phyloP scores from a whole-genome alignment of 2,113 vertebrate species.

The Alligator mississippiensis region DNA sequence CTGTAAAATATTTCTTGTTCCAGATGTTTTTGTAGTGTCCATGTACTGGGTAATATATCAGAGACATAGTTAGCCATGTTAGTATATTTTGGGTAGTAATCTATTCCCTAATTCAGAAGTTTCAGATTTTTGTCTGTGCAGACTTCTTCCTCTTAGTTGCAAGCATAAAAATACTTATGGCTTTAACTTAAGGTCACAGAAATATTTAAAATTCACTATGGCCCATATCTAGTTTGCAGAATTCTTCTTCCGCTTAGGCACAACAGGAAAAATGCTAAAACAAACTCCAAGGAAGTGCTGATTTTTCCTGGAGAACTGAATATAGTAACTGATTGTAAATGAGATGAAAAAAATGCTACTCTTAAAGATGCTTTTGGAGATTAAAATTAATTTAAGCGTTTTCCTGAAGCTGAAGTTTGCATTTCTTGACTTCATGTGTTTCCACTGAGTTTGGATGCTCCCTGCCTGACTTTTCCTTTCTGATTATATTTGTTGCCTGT shows the following conservation, averaged over 20 bases:
- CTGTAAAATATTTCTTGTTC: not conserved
- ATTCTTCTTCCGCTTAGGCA: not conserved
- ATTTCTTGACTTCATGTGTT: conserved; percentile 19
- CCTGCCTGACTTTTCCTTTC: conserved; percentile 27
- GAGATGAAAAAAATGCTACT: conserved; percentile 16
- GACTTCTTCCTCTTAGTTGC: not conserved
- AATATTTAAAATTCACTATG: not conserved
- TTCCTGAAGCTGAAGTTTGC: not conserved
- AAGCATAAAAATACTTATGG: not conserved
- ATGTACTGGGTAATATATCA: not conserved
- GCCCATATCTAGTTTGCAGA: not conserved
- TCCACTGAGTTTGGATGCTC: conserved; percentile 21
- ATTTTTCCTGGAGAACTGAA: not conserved
- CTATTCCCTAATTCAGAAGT: not conserved
- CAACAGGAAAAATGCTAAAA: conserved; percentile 22
- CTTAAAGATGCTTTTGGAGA: conserved; percentile 18
- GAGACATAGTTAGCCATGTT: too few relatives aligned
- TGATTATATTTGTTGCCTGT: not conserved
- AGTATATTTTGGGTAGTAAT: not conserved
- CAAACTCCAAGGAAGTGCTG: not conserved
- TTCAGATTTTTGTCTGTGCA: not conserved
- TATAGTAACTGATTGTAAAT: not conserved
- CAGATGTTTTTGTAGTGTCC: accelerated
- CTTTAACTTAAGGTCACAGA: not conserved
- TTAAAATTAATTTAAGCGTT: not conserved